Percentiles rank a stretch among this genome's conserved stretches.
phyloP scores from a whole-genome alignment of 2,888 invertebrate genomes.

The Ectemnius continuus region DNA sequence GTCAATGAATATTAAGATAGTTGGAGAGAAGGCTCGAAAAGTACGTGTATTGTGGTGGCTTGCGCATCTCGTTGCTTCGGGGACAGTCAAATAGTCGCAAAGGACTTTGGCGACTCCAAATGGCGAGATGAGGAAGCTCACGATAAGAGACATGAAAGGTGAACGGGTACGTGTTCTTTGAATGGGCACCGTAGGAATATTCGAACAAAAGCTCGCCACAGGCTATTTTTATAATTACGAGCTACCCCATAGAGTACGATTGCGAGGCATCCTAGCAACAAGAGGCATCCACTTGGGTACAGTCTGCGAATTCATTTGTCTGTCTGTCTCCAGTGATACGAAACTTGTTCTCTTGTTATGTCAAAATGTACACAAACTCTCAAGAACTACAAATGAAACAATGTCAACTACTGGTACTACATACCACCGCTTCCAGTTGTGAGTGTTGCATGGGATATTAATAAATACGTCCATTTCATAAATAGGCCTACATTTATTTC shows the following conservation, averaged over 20 bases:
- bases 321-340: neutral
- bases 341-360: no score
- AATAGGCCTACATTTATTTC: no score
- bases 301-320: neutral
- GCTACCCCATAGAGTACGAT: conserved; percentile 17
- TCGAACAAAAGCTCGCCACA: conserved; percentile 30
- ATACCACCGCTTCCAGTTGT: no score
- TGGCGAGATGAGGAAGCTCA: conserved; percentile 10
- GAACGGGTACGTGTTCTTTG: conserved; percentile 24
- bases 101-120: conserved; percentile 18
- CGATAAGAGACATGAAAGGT: conserved; percentile 23
- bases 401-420: no score
- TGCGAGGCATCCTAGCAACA: conserved; percentile 10
- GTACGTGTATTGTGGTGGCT: no score
- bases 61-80: neutral
- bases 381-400: no score
- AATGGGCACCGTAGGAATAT: conserved; percentile 12
- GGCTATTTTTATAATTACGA: conserved; percentile 43
- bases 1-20: no score
- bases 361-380: no score
- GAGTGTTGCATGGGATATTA: no score
- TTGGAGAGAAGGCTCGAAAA: no score
- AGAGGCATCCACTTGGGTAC: neutral
- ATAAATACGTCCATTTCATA: no score
- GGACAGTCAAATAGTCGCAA: conserved; percentile 33